Base-by-base conservation (phyloP, 1,140 invertebrate genomes). In the Pogonognathellus flavescens region DNA sequence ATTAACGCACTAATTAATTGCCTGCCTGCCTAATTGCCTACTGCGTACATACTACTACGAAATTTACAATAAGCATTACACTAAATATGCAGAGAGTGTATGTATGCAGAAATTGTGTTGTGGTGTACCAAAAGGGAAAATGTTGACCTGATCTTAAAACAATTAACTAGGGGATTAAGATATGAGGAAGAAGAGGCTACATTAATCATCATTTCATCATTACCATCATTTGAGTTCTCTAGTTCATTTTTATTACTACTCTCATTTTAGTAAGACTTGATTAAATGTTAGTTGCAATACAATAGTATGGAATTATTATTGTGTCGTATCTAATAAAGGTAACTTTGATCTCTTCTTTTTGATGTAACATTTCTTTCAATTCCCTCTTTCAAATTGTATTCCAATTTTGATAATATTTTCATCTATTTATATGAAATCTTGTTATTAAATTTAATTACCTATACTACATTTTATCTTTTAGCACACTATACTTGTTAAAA, bases 1-100 rank as follows among this genome's bases (percentile, higher is more conserved):
- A 76, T 76, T 76, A 76, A 76, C 70, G 70, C 70, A 76, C 70
- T 76, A 50, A 76, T 76, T 76, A 76, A 76, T 76, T 76, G 70
- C 70, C 70, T 76, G 70, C 70, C 70, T 76, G 70, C 70, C 70
- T 76, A 76, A 41, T 76, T 76, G 70, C 70, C 70, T 76, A 49
- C 70, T 76, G 70, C 70, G 49, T 76, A 76, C 31, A 14, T 70
- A 70, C 31, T 41, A 57, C n/a, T 76, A 16, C n/a, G 41, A 76
- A 20, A 20, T 66, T 31, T 76, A 76, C 31, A 31, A 76, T 49
- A 8, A 20, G 1, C 16, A 49, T 49, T 49, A 76, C 70, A 50
- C 70, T 49, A 72, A 72, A 31, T 41, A n/a, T 76, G 25, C n/a
- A 14, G 31, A 41, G 18, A 18, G 49, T 76, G 70, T 76, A 76